Percentiles rank a stretch among this genome's conserved stretches.
These are phyloP conservation scores for Diabrotica undecimpunctata DNA, from an alignment of 1,140 invertebrate genomes.

Conservation along the genomic window DNA sequence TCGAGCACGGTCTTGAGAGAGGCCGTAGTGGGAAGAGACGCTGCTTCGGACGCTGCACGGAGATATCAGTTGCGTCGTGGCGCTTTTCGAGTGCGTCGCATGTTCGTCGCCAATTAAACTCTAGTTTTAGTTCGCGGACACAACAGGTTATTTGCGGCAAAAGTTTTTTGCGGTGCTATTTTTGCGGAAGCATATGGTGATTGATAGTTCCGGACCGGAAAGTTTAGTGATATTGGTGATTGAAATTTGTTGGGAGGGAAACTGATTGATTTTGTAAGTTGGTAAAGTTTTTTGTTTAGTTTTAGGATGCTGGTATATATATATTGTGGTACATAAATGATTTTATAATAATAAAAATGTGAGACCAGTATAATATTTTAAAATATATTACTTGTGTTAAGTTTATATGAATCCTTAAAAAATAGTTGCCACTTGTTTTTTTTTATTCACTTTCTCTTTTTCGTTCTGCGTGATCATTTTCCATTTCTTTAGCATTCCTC, in stretches of 20 bases:
- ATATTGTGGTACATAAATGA: no score
- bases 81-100: neutral
- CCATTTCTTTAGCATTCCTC: no score
- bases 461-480: no score
- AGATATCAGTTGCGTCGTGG: neutral
- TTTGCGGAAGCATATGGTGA: neutral
- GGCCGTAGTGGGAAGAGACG: neutral
- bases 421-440: no score
- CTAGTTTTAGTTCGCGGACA: neutral
- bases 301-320: no score
- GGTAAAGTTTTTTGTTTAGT: no score
- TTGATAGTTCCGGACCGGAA: neutral
- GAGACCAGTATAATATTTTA: no score
- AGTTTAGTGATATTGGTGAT: neutral
- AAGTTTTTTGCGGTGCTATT: neutral
- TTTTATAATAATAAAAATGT: no score
- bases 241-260: neutral
- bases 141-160: conserved; percentile 1
- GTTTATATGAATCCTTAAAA: no score
- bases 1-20: neutral
- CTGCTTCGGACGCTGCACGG: neutral
- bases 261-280: neutral
- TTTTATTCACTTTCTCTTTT: no score
- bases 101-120: neutral
- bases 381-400: no score